Evolutionary conservation across 1,140 invertebrate genomes (phyloP).

Genomic region (Homarus americanus): DNA sequence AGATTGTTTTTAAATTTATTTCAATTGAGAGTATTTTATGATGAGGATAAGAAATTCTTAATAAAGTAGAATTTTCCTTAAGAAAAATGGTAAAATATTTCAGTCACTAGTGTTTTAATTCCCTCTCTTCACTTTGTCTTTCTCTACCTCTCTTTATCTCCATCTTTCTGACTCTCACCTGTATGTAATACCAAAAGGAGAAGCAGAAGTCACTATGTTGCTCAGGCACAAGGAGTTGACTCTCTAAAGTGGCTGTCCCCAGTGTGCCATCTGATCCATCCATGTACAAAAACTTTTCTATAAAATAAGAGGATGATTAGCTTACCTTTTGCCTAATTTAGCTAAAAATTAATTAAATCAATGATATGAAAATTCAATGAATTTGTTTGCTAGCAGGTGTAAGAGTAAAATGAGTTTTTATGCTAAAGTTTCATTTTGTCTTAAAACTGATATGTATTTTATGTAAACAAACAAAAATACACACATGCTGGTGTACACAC

Average conservation of each 20-base stretch:
- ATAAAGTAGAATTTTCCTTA: background rate
- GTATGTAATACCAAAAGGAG: slow-evolving; percentile 50
- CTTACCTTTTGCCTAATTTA: too few relatives aligned
- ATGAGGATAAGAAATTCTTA: too few relatives aligned
- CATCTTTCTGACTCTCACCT: slow-evolving; percentile 12
- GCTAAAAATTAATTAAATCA: too few relatives aligned
- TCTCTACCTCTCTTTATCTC: background rate
- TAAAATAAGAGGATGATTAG: too few relatives aligned
- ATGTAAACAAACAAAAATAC: too few relatives aligned
- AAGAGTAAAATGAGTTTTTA: too few relatives aligned
- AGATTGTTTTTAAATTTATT: too few relatives aligned
- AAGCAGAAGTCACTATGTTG: slow-evolving; percentile 58
- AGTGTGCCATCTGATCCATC: background rate
- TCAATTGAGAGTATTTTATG: too few relatives aligned
- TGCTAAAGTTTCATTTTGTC: too few relatives aligned
- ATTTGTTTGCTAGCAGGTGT: too few relatives aligned
- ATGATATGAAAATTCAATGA: too few relatives aligned
- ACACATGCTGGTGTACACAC: too few relatives aligned
- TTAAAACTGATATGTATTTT: background rate
- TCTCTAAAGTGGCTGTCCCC: slow-evolving; percentile 29
- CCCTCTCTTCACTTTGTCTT: background rate
- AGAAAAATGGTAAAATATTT: background rate
- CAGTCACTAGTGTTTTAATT: background rate
- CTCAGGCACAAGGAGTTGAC: slow-evolving; percentile 46
- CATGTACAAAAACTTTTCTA: slow-evolving; percentile 46